These are phyloP conservation scores for Bryconaethiops microstoma DNA, from an alignment of 2,797 vertebrate genomes.

Conservation along the genomic window DNA sequence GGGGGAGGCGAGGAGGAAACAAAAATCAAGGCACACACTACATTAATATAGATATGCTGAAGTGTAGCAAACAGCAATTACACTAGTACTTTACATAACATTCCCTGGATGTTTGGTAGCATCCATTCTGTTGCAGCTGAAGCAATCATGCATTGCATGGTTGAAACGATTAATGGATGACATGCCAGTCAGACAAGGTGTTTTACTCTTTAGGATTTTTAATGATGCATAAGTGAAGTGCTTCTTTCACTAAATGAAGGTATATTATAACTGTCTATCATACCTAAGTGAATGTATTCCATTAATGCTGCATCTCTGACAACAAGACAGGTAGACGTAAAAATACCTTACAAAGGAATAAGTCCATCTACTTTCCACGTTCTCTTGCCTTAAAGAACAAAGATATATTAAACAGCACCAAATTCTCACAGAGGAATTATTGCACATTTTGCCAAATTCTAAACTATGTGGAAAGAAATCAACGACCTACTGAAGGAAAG, in stretches of 20 bases:
- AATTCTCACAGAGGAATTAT: slow-evolving; percentile 1
- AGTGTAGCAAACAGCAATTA: slow-evolving; percentile 53
- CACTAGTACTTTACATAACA: slow-evolving; percentile 49
- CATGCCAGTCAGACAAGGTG: slow-evolving; percentile 62
- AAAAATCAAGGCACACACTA: slow-evolving; percentile 67
- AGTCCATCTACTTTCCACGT: not conserved
- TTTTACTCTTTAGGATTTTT: slow-evolving; percentile 36
- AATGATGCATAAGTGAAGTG: slow-evolving; percentile 38
- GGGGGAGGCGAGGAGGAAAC: slow-evolving; percentile 66
- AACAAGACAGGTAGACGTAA: not conserved
- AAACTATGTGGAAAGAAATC: not conserved
- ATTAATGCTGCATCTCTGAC: slow-evolving; percentile 15
- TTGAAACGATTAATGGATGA: slow-evolving; percentile 59
- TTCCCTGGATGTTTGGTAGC: slow-evolving; percentile 50
- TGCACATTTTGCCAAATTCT: not conserved
- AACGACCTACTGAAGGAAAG: not conserved
- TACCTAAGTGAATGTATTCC: not conserved
- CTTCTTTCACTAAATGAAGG: not conserved
- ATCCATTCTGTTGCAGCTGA: slow-evolving; percentile 71
- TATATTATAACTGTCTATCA: not conserved
- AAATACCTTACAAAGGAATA: not conserved
- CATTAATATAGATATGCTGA: slow-evolving; percentile 67
- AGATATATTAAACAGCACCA: not conserved
- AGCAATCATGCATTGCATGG: slow-evolving; percentile 80
- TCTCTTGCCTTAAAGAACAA: not conserved